phyloP scores from a whole-genome alignment of 1,140 invertebrate species.

The Whitmania pigra region DNA sequence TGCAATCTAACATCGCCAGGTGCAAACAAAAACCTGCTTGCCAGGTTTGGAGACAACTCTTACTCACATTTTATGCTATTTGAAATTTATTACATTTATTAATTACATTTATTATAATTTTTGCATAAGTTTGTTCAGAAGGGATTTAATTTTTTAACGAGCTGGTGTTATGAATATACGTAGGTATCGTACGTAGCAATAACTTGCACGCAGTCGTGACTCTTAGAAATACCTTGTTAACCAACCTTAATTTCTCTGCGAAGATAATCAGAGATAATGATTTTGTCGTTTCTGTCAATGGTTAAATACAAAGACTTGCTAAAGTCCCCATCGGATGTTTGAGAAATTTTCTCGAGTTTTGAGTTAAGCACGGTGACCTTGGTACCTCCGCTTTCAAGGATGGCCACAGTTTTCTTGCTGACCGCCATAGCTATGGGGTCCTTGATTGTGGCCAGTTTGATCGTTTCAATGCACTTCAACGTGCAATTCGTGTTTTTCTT shows the following conservation, averaged over 20 bases:
- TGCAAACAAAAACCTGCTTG: no score
- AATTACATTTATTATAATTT: no score
- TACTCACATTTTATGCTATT: not conserved
- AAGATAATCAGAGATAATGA: not conserved
- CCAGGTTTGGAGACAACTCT: not conserved
- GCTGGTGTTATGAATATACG: no score
- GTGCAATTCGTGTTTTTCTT: no score
- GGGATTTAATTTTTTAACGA: no score
- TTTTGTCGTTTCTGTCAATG: not conserved
- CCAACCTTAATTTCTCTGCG: not conserved
- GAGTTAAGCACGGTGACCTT: not conserved
- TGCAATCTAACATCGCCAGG: no score
- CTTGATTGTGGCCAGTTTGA: not conserved
- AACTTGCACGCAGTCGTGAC: no score
- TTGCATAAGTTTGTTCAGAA: no score
- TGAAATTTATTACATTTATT: not conserved
- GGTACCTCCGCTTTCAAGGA: not conserved
- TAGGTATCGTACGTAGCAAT: no score
- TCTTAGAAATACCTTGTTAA: not conserved
- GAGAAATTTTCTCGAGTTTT: not conserved
- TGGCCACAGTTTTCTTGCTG: not conserved
- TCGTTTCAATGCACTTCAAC: constrained; percentile 8
- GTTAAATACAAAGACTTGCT: not conserved
- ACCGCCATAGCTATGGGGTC: not conserved
- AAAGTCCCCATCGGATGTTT: not conserved